These are phyloP conservation scores for Anastrepha ludens DNA, from an alignment of 1,140 invertebrate species.

Conservation along the genomic window DNA sequence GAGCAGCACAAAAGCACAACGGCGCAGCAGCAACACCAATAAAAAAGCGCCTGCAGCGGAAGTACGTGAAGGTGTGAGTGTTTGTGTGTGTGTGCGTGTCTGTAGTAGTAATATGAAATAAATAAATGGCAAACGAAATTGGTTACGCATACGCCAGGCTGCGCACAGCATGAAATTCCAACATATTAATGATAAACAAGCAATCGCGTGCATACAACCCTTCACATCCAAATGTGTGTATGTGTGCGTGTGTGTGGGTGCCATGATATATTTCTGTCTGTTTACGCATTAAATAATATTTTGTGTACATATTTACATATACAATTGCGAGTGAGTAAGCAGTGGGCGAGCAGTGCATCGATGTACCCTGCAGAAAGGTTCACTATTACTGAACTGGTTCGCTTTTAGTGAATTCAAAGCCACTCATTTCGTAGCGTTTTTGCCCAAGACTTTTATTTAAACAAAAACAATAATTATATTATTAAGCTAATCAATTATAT, in stretches of 20 bases:
- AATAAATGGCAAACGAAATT: background rate
- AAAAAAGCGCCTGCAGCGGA: background rate
- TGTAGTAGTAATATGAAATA: background rate
- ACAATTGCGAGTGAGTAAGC: background rate
- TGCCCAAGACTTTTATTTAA: no score
- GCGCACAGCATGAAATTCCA: background rate
- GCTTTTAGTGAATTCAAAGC: no score
- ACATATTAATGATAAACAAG: constrained; percentile 45
- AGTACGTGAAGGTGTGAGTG: background rate
- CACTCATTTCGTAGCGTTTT: no score
- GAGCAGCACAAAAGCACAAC: background rate
- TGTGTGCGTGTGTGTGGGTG: background rate
- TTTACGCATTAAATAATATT: constrained; percentile 13
- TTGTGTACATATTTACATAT: constrained; percentile 11
- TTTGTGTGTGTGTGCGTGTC: background rate
- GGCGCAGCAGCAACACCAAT: background rate
- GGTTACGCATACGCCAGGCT: constrained; percentile 16
- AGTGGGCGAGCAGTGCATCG: background rate
- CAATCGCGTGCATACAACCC: background rate
- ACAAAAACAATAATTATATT: no score
- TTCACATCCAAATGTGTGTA: background rate
- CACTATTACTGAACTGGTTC: background rate
- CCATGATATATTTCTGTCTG: background rate
- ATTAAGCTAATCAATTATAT: no score
- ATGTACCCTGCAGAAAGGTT: background rate